Conservation (phyloP, 2,113 vertebrate species). For the Formicarius rufipectus region DNA sequence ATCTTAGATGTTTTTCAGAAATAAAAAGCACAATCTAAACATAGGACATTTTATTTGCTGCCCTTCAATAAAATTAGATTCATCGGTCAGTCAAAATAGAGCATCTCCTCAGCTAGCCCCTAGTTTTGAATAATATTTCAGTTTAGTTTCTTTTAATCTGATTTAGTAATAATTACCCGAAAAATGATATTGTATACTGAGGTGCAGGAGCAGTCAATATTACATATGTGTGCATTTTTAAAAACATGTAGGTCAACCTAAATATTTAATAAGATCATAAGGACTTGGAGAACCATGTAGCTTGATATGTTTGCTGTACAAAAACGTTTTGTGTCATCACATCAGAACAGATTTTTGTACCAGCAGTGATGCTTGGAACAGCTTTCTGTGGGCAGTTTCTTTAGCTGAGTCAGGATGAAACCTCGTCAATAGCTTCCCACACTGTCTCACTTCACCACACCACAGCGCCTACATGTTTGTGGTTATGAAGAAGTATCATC, state of each 20-base stretch:
- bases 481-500: neutral
- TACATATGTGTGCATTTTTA: neutral
- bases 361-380: neutral
- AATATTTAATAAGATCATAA: neutral
- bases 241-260: neutral
- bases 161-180: neutral
- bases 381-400: constrained; percentile 34
- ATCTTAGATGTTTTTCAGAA: neutral
- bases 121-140: neutral
- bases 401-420: constrained; percentile 43
- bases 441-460: neutral
- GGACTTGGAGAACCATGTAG: neutral
- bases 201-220: neutral
- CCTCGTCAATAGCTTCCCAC: constrained; percentile 45
- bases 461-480: neutral
- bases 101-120: neutral
- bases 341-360: constrained; percentile 45
- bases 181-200: neutral
- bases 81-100: neutral
- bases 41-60: neutral
- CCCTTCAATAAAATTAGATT: neutral
- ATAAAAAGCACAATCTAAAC: neutral
- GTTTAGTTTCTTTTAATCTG: neutral
- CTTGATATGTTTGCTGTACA: neutral
- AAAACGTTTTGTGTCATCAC: neutral